A percentile compares a stretch with the other conserved stretches of the same genome.
These are phyloP conservation scores for Brachyalestes nurse DNA, from an alignment of 2,797 vertebrate genomes.

Conservation along the genomic window DNA sequence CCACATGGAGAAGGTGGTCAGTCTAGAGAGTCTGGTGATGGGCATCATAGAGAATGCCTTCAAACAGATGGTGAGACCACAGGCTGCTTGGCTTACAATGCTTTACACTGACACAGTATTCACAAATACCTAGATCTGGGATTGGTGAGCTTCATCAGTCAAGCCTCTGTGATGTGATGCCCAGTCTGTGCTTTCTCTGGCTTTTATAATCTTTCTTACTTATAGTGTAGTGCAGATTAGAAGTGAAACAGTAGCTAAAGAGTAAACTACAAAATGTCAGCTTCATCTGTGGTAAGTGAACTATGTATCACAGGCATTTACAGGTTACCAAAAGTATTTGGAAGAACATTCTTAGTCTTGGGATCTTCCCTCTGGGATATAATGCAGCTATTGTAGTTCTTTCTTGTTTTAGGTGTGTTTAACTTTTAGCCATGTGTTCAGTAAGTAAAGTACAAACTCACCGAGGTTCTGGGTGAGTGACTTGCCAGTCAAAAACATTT, in stretches of 20 bases:
- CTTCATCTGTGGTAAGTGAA: not conserved
- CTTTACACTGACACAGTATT: not conserved
- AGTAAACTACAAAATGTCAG: not conserved
- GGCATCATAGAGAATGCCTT: slow-evolving; percentile 97
- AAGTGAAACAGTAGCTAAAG: not conserved
- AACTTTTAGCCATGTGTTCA: not conserved
- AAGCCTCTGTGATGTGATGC: too few species aligned
- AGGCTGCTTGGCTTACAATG: not conserved
- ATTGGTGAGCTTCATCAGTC: too few species aligned
- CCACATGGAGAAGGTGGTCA: slow-evolving; percentile 92
- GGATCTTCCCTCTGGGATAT: not conserved
- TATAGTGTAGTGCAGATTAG: not conserved
- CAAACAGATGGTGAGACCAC: slow-evolving; percentile 88
- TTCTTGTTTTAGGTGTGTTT: too few species aligned
- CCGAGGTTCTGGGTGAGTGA: not conserved
- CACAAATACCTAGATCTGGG: too few species aligned
- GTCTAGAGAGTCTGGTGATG: slow-evolving; percentile 90
- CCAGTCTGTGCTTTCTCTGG: not conserved
- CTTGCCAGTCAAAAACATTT: not conserved
- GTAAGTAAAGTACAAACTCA: not conserved
- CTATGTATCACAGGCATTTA: not conserved
- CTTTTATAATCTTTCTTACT: not conserved
- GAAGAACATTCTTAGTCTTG: not conserved
- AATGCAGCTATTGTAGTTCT: too few species aligned
- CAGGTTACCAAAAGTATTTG: not conserved